phyloP scores from a whole-genome alignment of 2,113 vertebrate species.

The Mobula hypostoma region DNA sequence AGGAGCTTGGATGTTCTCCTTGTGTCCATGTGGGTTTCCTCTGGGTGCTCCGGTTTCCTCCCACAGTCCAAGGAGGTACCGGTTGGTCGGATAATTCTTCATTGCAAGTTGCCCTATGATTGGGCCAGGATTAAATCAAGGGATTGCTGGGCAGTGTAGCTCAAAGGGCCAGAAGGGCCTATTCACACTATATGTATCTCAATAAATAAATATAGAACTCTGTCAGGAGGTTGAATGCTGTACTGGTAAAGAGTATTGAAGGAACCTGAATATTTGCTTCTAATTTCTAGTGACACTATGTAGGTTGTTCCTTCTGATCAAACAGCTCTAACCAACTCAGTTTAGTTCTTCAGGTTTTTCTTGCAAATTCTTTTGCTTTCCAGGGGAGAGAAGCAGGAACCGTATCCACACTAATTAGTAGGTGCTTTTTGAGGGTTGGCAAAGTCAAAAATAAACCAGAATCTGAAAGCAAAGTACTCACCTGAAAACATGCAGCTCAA shows the following conservation, averaged over 20 bases:
- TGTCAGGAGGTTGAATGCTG: neutral
- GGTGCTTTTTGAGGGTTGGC: neutral
- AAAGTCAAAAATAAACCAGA: neutral
- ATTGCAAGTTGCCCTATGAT: too few species aligned
- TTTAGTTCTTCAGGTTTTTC: neutral
- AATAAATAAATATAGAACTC: too few species aligned
- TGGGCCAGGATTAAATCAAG: too few species aligned
- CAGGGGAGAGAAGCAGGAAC: neutral
- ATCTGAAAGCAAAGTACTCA: neutral
- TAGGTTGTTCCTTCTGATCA: neutral
- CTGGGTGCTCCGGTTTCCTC: too few species aligned
- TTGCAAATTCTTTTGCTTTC: neutral
- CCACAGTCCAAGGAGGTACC: too few species aligned
- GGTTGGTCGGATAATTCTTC: too few species aligned
- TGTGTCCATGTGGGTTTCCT: too few species aligned
- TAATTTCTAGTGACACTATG: neutral
- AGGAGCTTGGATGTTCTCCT: too few species aligned
- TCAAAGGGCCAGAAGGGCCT: too few species aligned
- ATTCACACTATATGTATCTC: too few species aligned
- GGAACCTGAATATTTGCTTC: neutral
- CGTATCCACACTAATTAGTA: neutral
- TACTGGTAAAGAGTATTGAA: neutral
- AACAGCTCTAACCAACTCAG: neutral
- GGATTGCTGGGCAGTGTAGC: too few species aligned
- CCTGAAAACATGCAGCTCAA: neutral